phyloP scores from a whole-genome alignment of 1,140 invertebrate genomes.

The Neotoxoptera formosana region DNA sequence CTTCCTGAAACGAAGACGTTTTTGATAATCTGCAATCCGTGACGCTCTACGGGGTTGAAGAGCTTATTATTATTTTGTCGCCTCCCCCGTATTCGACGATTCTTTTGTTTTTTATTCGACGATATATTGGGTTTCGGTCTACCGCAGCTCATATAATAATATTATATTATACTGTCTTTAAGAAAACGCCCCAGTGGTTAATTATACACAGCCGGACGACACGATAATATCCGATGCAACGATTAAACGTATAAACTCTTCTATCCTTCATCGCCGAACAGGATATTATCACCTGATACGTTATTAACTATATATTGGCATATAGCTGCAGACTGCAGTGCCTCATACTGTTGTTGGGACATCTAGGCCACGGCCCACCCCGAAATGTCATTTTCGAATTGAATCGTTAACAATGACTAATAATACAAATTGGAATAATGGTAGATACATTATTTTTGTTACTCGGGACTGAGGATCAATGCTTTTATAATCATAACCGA shows the following conservation, averaged over 20 bases:
- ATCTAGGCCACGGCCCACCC: neutral
- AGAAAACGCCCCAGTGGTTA: conserved; percentile 1
- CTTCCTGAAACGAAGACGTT: neutral
- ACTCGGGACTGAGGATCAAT: neutral
- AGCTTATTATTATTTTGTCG: neutral
- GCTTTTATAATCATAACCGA: neutral
- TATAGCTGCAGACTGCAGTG: neutral
- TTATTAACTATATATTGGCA: neutral
- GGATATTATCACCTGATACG: neutral
- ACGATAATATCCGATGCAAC: neutral
- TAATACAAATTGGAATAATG: neutral
- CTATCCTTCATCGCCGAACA: neutral
- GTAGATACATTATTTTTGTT: neutral
- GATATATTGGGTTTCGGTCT: conserved; percentile 29
- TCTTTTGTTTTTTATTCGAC: conserved; percentile 1
- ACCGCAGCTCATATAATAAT: neutral
- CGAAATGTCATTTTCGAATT: neutral
- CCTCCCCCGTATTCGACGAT: neutral
- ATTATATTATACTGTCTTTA: neutral
- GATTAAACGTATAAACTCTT: neutral
- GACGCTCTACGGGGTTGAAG: neutral
- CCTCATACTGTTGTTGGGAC: neutral
- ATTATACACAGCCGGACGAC: neutral
- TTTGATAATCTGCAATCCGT: neutral
- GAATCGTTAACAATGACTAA: neutral